Base-by-base conservation (phyloP, 2,888 invertebrate species). In the Portevinia maculata region DNA sequence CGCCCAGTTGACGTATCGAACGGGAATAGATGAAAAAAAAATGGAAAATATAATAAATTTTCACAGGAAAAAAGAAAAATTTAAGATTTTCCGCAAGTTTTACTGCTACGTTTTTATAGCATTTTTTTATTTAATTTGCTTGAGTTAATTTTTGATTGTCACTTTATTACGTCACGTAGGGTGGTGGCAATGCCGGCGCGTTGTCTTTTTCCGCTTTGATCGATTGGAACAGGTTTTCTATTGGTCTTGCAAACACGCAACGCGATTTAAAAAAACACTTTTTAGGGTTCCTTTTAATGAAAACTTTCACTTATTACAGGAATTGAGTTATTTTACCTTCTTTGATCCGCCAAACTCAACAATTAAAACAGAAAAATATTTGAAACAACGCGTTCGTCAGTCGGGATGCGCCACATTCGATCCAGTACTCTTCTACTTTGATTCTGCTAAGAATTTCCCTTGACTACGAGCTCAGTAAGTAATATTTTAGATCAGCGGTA, bases 1-100 rank as follows among this genome's bases (percentile, higher is more conserved):
- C 81, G 81, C 81, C 81, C 81, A 81, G 75, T 81, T 81, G 81
- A 81, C 75, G 75, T 64, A 81, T 79, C 50, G 46, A 71, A 52
- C 34, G 21, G 39, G 28, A 59, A 15, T 9, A n/a, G 9, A 21
- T 39, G 11, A 24, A 39, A 41, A 60, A 32, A 44, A 46, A 13
- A 44, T 19, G 13, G 21, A 11, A 28, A 30, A 74, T 41, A n/a
- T 2, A 28, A 34, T 1, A 30, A 65, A 15, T 15, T 15, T 13
- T 1, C 13, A 30, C 34, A 34, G 1, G 7, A 19, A 37, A 28
- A 19, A 13, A 1, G 34, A 13, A 11, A 5, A 34, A 53, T 11
- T 52, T 59, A 60, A 3, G 0, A 5, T 17, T 44, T 44, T 19
- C 13, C 34, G 28, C n/a, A 15, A 65, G 48, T 8, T 67, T 32